Percentiles rank a stretch among this genome's conserved stretches.
These are phyloP conservation scores for Panorpa germanica DNA, from an alignment of 2,888 invertebrate genomes.

Conservation along the genomic window DNA sequence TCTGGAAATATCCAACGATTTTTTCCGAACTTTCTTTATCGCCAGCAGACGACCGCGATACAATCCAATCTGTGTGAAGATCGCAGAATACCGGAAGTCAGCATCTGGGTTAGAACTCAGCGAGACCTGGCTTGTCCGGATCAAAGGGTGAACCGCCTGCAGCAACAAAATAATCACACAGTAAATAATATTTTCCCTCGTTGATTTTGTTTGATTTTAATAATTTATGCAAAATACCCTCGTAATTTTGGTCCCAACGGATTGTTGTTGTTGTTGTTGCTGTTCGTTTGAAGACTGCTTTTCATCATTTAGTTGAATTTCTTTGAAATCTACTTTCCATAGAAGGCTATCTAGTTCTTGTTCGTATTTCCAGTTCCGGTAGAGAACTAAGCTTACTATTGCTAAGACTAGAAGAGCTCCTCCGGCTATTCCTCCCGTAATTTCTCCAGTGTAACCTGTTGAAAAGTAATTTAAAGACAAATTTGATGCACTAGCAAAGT, in stretches of 20 bases:
- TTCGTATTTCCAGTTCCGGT: constrained; percentile 85
- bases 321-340: constrained; percentile 88
- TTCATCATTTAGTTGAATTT: constrained; percentile 56
- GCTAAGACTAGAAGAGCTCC: constrained; percentile 49
- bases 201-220: background rate
- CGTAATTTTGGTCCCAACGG: constrained; percentile 21
- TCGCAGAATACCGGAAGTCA: constrained; percentile 76
- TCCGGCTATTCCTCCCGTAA: constrained; percentile 63
- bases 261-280: constrained; percentile 18
- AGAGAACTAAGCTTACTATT: constrained; percentile 56
- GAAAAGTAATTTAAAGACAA: constrained; percentile 10
- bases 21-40: constrained; percentile 67
- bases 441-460: constrained; percentile 65
- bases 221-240: constrained; percentile 16
- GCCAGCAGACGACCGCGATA: constrained; percentile 78
- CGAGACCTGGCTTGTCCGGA: constrained; percentile 76
- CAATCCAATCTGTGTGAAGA: constrained; percentile 78
- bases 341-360: constrained; percentile 81
- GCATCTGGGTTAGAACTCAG: constrained; percentile 82
- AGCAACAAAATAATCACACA: constrained; percentile 12
- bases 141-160: constrained; percentile 36
- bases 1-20: constrained; percentile 72
- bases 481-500: background rate
- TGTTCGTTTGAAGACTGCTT: constrained; percentile 23
- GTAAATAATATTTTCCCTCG: constrained; percentile 1